phyloP scores from a whole-genome alignment of 2,797 vertebrate genomes.

The Acropternis orthonyx region DNA sequence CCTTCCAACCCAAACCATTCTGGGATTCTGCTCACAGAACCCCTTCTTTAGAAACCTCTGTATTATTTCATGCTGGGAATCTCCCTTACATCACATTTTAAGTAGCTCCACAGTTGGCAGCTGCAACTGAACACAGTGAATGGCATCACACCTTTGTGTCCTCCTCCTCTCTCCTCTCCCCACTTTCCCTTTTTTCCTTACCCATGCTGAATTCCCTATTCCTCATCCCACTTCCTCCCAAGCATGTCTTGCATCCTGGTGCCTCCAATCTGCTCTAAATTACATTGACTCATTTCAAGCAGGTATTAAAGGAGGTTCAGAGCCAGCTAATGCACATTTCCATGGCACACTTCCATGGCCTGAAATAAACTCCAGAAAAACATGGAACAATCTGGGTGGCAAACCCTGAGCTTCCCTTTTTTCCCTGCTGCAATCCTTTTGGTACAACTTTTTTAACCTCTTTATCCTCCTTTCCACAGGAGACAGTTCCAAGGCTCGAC shows the following conservation, averaged over 20 bases:
- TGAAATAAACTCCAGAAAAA: slow-evolving; percentile 22
- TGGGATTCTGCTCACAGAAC: not conserved
- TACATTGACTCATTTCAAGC: not conserved
- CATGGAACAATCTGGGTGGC: not conserved
- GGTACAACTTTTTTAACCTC: not conserved
- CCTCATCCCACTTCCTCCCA: not conserved
- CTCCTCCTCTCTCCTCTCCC: not conserved
- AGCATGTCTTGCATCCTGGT: not conserved
- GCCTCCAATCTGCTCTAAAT: not conserved
- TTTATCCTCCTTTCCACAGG: not conserved
- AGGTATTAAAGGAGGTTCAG: not conserved
- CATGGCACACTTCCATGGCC: slow-evolving; percentile 4
- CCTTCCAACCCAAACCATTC: not conserved
- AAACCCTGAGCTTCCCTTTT: not conserved
- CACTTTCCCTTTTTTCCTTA: not conserved
- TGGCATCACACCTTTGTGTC: not conserved
- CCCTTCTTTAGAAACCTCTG: not conserved
- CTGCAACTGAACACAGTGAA: not conserved
- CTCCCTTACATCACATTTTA: not conserved
- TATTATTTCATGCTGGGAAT: not conserved
- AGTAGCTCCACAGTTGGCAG: not conserved
- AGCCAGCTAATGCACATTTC: slow-evolving; percentile 7
- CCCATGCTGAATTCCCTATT: not conserved
- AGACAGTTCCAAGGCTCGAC: not conserved
- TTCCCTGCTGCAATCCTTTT: not conserved